These are phyloP conservation scores for Erythrocercus mccallii DNA, from an alignment of 2,113 vertebrate genomes.

Conservation along the genomic window DNA sequence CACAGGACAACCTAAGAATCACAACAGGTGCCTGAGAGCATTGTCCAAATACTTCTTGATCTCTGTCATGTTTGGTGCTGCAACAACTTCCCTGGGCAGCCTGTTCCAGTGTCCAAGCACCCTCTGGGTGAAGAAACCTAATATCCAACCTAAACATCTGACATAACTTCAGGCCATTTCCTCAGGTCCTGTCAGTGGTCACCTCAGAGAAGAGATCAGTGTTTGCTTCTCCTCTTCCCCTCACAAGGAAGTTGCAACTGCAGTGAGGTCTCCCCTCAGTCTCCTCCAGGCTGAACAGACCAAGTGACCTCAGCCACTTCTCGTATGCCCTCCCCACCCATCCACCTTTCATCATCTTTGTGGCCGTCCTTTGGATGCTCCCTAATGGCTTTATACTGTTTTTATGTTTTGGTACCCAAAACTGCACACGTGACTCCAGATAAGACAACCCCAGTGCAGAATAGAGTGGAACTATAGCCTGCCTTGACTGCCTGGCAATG, in stretches of 20 bases:
- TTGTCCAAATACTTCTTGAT: background rate
- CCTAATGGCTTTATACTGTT: background rate
- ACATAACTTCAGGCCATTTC: background rate
- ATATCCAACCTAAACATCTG: background rate
- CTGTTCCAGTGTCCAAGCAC: accelerated
- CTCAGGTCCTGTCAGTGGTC: background rate
- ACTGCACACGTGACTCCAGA: too few relatives aligned
- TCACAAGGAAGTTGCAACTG: accelerated
- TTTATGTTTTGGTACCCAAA: background rate
- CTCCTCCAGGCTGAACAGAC: background rate
- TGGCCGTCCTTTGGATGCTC: background rate
- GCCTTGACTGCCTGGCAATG: background rate
- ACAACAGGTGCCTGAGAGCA: background rate
- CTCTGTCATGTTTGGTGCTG: background rate
- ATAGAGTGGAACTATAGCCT: accelerated
- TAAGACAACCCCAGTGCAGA: accelerated
- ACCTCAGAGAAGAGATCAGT: too few relatives aligned
- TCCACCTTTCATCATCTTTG: background rate
- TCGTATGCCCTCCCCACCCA: accelerated
- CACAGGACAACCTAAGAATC: background rate
- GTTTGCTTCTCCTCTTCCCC: accelerated
- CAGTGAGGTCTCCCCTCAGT: accelerated
- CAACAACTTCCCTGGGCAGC: background rate
- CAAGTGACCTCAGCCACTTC: background rate
- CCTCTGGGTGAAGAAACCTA: background rate